These are phyloP conservation scores for Manduca sexta DNA, from an alignment of 1,140 invertebrate genomes.

Conservation along the genomic window DNA sequence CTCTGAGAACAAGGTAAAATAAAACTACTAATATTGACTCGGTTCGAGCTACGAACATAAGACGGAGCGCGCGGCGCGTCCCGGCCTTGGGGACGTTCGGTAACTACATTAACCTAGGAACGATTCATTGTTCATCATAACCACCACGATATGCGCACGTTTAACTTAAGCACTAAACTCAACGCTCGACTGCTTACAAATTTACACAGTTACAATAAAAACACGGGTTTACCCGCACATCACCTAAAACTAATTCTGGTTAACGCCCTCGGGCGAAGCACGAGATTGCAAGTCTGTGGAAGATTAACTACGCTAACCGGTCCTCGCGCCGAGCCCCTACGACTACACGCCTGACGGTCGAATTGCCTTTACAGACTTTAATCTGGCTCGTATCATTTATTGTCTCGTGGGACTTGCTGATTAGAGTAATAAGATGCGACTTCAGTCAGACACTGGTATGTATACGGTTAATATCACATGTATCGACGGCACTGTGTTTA, in stretches of 20 bases:
- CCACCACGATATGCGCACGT: constrained; percentile 64
- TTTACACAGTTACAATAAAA: constrained; percentile 19
- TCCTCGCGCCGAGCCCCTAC: constrained; percentile 21
- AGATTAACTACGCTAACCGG: constrained; percentile 34
- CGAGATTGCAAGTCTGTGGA: constrained; percentile 37
- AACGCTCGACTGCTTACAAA: constrained; percentile 27
- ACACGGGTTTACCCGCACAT: constrained; percentile 10
- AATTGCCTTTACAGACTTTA: constrained; percentile 31
- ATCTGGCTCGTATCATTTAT: constrained; percentile 29
- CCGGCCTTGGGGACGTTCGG: constrained; percentile 16
- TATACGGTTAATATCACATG: constrained; percentile 53
- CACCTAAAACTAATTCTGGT: constrained; percentile 27
- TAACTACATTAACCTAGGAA: constrained; percentile 50
- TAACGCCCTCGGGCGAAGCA: constrained; percentile 29
- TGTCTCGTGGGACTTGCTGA: constrained; percentile 31
- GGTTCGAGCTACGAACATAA: constrained; percentile 53
- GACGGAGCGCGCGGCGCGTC: constrained; percentile 43
- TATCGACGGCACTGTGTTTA: constrained; percentile 51
- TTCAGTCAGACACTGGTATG: constrained; percentile 25
- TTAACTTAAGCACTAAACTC: constrained; percentile 54
- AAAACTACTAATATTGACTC: constrained; percentile 38
- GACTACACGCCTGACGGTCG: constrained; percentile 18
- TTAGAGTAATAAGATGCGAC: constrained; percentile 19
- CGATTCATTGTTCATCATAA: constrained; percentile 50
- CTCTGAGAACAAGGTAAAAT: constrained; percentile 32